Evolutionary conservation across 2,888 invertebrate genomes (phyloP).

Genomic region (Acronicta leporina): DNA sequence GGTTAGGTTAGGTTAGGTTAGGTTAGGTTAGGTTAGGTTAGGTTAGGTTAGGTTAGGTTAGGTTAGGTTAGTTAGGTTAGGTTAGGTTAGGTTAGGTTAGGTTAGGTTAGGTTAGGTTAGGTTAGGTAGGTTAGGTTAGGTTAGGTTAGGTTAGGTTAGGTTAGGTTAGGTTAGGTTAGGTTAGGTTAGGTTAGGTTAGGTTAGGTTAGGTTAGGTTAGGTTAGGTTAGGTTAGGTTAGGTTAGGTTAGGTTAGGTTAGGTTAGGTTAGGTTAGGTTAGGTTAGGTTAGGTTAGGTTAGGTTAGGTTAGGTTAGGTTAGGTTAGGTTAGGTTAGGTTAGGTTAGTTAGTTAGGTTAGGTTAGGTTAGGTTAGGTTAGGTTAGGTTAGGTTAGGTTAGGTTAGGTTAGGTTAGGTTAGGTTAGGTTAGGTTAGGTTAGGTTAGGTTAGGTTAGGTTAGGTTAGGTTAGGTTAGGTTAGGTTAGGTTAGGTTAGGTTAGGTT

Average conservation of each 20-base stretch:
- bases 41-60: conserved; percentile 32
- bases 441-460: conserved; percentile 51
- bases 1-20: conserved; percentile 25
- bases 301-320: conserved; percentile 50
- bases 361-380: conserved; percentile 54
- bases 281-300: conserved; percentile 48
- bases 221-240: conserved; percentile 46
- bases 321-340: conserved; percentile 51
- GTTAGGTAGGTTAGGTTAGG: conserved; percentile 43
- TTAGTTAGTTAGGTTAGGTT: conserved; percentile 54
- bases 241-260: conserved; percentile 47
- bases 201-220: conserved; percentile 44
- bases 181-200: conserved; percentile 45
- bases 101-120: no score
- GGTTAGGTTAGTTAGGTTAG: conserved; percentile 32
- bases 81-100: conserved; percentile 36
- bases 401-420: conserved; percentile 50
- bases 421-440: conserved; percentile 51
- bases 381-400: conserved; percentile 52
- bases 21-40: conserved; percentile 30
- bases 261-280: conserved; percentile 34
- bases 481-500: conserved; percentile 50
- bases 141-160: conserved; percentile 42
- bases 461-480: conserved; percentile 50
- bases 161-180: conserved; percentile 43